A percentile compares a stretch with the other conserved stretches of the same genome.
Evolutionary conservation across 92 coral and sea anemone species (phyloP).

Genomic region (Scolanthus callimorphus): DNA sequence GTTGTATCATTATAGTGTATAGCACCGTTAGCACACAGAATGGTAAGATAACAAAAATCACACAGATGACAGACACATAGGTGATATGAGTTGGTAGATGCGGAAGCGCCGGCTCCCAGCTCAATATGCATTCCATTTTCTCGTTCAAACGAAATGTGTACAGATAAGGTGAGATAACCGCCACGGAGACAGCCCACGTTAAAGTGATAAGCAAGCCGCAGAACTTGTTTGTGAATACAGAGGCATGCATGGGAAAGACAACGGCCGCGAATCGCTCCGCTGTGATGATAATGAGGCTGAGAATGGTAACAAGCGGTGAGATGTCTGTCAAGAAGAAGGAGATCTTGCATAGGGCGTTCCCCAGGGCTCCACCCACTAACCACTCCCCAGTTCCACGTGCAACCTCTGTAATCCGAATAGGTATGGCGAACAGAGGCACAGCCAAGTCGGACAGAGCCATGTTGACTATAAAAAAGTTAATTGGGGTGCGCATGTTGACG

Average conservation of each 20-base stretch:
- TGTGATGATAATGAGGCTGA: constrained; percentile 16
- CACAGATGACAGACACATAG: not conserved
- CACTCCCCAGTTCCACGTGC: constrained; percentile 2
- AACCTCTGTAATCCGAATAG: constrained; percentile 4
- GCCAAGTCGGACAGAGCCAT: constrained; percentile 31
- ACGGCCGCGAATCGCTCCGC: constrained; percentile 17
- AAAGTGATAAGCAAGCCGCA: constrained; percentile 4
- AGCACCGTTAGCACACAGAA: constrained; percentile 1
- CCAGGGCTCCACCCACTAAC: constrained; percentile 26
- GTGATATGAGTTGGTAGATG: not conserved
- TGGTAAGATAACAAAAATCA: constrained; percentile 6
- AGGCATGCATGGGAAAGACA: constrained; percentile 17
- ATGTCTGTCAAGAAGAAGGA: constrained; percentile 15
- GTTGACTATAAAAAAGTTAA: constrained; percentile 25
- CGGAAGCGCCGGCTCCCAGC: constrained; percentile 21
- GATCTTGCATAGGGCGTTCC: constrained; percentile 18
- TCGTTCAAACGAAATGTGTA: constrained; percentile 8
- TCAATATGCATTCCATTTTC: not conserved
- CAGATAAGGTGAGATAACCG: constrained; percentile 20
- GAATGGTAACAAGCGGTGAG: constrained; percentile 20
- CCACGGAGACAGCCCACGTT: constrained; percentile 10
- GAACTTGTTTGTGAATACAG: constrained; percentile 2
- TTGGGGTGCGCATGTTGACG: constrained; percentile 8
- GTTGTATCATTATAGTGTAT: constrained; percentile 11
- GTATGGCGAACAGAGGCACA: constrained; percentile 9